Evolutionary conservation across 2,113 vertebrate species (phyloP), one percentile per base, ranked within the genome.

Genomic region (Columba livia): DNA sequence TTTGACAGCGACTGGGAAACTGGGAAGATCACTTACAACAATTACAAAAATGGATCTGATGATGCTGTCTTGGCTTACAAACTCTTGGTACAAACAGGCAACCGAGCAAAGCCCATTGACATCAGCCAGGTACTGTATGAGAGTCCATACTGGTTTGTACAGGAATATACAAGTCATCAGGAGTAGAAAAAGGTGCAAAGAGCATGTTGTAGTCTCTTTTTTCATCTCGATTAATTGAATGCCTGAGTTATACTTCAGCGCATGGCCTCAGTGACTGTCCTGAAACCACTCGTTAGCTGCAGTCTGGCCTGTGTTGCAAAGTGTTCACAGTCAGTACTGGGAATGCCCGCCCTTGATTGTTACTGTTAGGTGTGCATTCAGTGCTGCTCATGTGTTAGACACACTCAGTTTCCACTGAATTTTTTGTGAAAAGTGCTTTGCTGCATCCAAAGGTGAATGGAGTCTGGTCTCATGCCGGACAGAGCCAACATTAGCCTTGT

Each of bases 21-120:
- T 5, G 99, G 99, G 85, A 98, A 98, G 96, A 99, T 99, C 96
- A 99, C 99, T 64, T 97, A 96, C 74, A 98, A 96, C 97, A 99
- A 95, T 98, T 99, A 99, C 62, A 99, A 97, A 96, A 99, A 99
- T 42, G 99, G 98, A 92, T 99, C 99, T 2, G 99, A 99, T 1
- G 99, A 99, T 64, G 99, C 98, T 7, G 98, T 99, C 79, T 97
- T 99, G 91, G 99, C 99, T 64, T 99, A 99, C 96, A 99, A 99
- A 83, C 99, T 99, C 65, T 94, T 99, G 96, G 99, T 99, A 81
- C 99, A 99, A 96, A 99, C 99, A 2, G 99, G 99, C 93, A 98
- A 98, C 94, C 97, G 98, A 20, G 99, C 99, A 25, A 99, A 99
- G 88, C 99, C 99, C 66, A 98, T 99, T 89, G 99, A 99, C 97